A percentile compares a stretch with the other conserved stretches of the same genome.
Conservation (phyloP, 2,113 vertebrate genomes). For the Urocitellus parryii region DNA sequence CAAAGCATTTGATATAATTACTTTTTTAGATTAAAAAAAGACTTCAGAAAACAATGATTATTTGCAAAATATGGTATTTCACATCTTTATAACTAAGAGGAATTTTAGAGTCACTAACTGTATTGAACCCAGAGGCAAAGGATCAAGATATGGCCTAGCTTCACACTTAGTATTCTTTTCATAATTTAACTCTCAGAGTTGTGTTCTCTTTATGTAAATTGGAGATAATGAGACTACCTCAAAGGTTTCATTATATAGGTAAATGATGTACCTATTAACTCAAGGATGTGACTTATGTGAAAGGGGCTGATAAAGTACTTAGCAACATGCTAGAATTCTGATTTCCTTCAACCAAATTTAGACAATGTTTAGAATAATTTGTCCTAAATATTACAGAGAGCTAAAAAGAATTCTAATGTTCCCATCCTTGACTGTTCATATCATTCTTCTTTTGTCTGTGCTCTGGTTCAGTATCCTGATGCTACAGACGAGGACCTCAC, state of each 20-base stretch:
- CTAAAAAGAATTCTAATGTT: not conserved
- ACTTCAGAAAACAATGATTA: conserved; percentile 1
- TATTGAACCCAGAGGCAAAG: not conserved
- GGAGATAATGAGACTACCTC: not conserved
- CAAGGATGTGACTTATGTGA: not conserved
- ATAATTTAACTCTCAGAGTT: not conserved
- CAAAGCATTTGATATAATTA: not conserved
- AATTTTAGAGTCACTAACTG: not conserved
- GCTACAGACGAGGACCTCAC: conserved; percentile 72
- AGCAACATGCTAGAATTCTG: not conserved
- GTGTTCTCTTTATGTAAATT: conserved; percentile 31
- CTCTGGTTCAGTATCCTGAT: conserved; percentile 73
- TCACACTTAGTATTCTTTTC: not conserved
- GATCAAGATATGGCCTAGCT: not conserved
- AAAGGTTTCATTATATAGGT: not conserved
- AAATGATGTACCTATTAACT: not conserved
- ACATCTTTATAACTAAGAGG: not conserved
- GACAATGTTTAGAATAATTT: not conserved
- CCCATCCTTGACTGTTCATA: not conserved
- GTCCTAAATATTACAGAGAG: not conserved
- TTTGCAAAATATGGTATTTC: not conserved
- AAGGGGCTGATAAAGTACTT: not conserved
- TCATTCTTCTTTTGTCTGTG: conserved; percentile 54
- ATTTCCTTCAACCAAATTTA: conserved; percentile 15
- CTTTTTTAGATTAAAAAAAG: not conserved